phyloP scores from a whole-genome alignment of 2,113 vertebrate species.

The Theristicus caerulescens region DNA sequence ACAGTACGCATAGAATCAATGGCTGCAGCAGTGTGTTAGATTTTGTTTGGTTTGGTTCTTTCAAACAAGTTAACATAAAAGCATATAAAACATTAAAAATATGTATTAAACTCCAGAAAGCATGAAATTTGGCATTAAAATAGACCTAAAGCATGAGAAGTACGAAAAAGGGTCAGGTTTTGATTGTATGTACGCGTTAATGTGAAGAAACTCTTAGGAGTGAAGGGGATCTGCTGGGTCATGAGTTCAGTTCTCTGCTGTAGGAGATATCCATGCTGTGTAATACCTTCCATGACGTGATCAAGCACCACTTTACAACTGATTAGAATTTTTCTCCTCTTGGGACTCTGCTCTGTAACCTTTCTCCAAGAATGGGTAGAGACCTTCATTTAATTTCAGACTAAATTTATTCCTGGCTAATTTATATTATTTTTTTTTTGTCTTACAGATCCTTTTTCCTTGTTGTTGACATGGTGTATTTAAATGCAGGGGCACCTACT shows the following conservation, averaged over 20 bases:
- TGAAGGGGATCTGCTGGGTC: constrained; percentile 12
- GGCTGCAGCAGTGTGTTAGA: background rate
- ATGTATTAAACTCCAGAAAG: accelerated
- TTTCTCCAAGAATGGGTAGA: background rate
- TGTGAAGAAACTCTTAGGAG: background rate
- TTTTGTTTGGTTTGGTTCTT: background rate
- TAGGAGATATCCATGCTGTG: background rate
- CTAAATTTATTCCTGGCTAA: background rate
- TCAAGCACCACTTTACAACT: background rate
- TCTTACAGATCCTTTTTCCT: background rate
- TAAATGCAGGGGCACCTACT: background rate
- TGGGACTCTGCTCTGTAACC: background rate
- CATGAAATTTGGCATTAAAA: accelerated
- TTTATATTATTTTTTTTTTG: background rate
- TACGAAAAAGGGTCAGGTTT: background rate
- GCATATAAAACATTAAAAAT: background rate
- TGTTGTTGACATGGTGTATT: background rate
- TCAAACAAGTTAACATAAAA: background rate
- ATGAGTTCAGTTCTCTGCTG: background rate
- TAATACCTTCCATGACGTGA: background rate
- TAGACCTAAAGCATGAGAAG: background rate
- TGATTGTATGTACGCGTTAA: accelerated
- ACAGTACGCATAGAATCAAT: background rate
- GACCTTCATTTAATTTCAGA: background rate
- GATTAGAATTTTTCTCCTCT: constrained; percentile 7